Base-by-base conservation (phyloP, 2,113 vertebrate species). In the Sclerurus mexicanus region DNA sequence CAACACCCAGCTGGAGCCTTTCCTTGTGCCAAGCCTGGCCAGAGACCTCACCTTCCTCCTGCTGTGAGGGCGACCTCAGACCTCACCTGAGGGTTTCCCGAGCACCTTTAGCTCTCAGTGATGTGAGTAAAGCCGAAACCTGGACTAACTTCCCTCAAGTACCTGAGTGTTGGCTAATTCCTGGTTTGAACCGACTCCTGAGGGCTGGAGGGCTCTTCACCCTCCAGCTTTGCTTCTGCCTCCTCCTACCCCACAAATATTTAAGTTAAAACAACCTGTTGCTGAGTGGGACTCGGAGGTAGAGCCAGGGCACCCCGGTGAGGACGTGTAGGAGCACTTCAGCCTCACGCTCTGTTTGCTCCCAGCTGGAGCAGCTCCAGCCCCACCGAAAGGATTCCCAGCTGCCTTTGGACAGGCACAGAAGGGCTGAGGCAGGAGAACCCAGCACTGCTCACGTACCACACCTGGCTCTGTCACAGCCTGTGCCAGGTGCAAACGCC, bases 401-500 rank as follows among this genome's bases (percentile, higher is more conserved):
- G 85, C 10, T 25, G 66, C 14, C 53, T 63, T 30, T 1, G 11
- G 72, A n/a, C 47, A 77, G 76, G 84, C 14, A 37, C n/a, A 39
- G 6, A 35, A 13, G 72, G 69, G 63, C 23, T 3, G 17, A 50
- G 47, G 46, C 53, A 27, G 82, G 12, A 27, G n/a, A 44, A 47
- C 28, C 55, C 60, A 10, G 76, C 0, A 3, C 85, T 35, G 68
- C 68, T 88, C 59, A 40, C 3, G 5, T 5, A 7, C 44, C 30
- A 28, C 67, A 14, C 28, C 20, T 2, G 3, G 4, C 52, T 12
- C 1, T 0, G 5, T 33, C 7, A 9, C 30, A 35, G 56, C 10
- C 62, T 35, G 40, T 2, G n/a, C 69, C 56, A 55, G 64, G 42
- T 16, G 73, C 40, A 24, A 35, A 16, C 0, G 31, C 22, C 47